phyloP scores from a whole-genome alignment of 2,797 vertebrate species.

The Sebastes flavidus region DNA sequence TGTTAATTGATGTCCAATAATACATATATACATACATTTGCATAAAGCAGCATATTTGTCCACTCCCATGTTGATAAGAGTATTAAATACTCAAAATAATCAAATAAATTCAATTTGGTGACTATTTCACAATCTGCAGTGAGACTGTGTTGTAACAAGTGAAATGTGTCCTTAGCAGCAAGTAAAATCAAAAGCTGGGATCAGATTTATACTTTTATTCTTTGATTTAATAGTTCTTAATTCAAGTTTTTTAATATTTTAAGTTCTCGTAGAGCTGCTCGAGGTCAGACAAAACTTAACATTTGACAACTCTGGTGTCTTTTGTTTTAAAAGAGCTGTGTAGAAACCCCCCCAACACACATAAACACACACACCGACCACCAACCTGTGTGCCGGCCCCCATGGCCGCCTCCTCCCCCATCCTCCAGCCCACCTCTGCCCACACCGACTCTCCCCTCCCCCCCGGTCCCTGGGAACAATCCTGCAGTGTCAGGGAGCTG shows the following conservation, averaged over 20 bases:
- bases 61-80: no score
- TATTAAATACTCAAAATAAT: no score
- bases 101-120: no score
- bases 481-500: slow-evolving; percentile 82
- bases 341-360: neutral
- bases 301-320: neutral
- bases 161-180: neutral
- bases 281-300: neutral
- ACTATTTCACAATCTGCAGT: no score
- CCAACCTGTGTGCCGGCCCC: slow-evolving; percentile 15
- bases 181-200: neutral
- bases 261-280: neutral
- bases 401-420: neutral
- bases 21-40: no score
- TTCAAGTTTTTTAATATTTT: neutral
- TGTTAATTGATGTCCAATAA: no score
- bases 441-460: neutral
- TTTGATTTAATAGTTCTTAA: neutral
- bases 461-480: slow-evolving; percentile 81
- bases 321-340: neutral
- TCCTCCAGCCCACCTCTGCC: slow-evolving; percentile 36
- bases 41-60: no score
- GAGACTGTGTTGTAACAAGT: neutral
- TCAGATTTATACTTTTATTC: neutral
- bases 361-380: neutral